Evolutionary conservation across 2,888 invertebrate species (phyloP), one percentile per base, ranked within the genome.

Genomic region (Drosophila atripex): DNA sequence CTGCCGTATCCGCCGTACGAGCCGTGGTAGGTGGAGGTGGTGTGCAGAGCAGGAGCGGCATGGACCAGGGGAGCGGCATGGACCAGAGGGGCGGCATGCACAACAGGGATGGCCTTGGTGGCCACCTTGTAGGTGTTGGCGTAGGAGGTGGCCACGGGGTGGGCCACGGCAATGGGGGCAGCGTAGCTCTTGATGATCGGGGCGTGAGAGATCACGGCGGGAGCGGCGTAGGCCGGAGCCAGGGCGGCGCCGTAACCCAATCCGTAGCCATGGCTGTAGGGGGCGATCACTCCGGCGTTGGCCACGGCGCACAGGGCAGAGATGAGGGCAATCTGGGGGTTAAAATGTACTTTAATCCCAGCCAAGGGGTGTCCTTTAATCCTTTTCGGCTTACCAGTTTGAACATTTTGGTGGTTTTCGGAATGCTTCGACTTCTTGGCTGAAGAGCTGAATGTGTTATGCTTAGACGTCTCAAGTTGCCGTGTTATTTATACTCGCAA

Each of bases 261-360:
- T 2, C 82, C 76, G 39, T 86, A 75, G 55, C 90, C 84, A 57
- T 86, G 78, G 59, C 87, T 79, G 47, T 90, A 89, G 58, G 89
- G 89, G 2, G 89, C 77, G 38, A 91, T 73, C 56, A 91, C 88
- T 71, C 92, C 92, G 70, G 92, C 92, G 66, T 90, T 92, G 73
- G 90, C 91, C 56, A 90, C 91, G 69, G 91, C 92, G 79, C 92
- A 90, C 75, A 92, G 88, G 49, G 92, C 90, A 65, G 92, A 91
- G 71, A 92, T 84, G 46, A 91, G 83, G 45, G 87, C 87, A 51
- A 90, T 84, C 91, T 91, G 63, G 6, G 75, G 8, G 39, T 25
- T 6, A 51, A 5, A 23, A 12, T 21, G 12, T 14, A 14, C n/a
- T 21, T 38, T 28, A 30, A 25, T 18, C 21, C 21, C 58, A 53